Evolutionary conservation across 2,113 vertebrate genomes (phyloP).

Genomic region (Phalacrocorax pelagicus): DNA sequence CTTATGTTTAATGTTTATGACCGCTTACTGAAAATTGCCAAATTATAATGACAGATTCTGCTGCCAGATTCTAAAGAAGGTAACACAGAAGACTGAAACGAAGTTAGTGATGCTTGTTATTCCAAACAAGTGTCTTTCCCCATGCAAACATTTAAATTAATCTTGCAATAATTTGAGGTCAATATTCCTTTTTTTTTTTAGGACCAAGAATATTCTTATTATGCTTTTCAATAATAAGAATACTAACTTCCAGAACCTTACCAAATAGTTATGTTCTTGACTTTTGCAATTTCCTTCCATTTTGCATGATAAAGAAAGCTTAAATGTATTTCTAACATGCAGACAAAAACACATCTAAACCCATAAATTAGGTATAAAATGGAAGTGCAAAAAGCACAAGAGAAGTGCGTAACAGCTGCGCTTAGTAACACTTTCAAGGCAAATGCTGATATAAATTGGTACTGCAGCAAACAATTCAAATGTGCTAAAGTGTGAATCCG

Average conservation of each 20-base stretch:
- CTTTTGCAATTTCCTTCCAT: conserved; percentile 55
- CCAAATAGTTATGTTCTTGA: conserved; percentile 25
- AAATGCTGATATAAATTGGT: background rate
- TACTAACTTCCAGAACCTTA: background rate
- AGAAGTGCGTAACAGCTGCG: background rate
- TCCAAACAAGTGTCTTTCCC: background rate
- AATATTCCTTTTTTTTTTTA: background rate
- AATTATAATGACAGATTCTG: background rate
- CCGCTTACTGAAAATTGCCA: background rate
- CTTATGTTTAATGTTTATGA: background rate
- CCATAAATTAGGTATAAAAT: background rate
- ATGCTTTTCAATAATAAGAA: background rate
- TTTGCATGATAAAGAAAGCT: conserved; percentile 40
- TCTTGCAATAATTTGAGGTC: background rate
- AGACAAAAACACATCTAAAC: background rate
- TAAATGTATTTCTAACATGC: background rate
- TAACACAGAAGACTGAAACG: background rate
- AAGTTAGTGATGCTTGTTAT: background rate
- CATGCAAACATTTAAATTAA: background rate
- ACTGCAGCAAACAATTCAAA: background rate
- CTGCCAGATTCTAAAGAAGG: background rate
- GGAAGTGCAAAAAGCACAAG: background rate
- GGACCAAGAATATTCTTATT: background rate
- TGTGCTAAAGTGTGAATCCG: background rate
- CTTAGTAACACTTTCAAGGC: background rate